Conservation (phyloP, 1,140 invertebrate species). For the Diabrotica virgifera region DNA sequence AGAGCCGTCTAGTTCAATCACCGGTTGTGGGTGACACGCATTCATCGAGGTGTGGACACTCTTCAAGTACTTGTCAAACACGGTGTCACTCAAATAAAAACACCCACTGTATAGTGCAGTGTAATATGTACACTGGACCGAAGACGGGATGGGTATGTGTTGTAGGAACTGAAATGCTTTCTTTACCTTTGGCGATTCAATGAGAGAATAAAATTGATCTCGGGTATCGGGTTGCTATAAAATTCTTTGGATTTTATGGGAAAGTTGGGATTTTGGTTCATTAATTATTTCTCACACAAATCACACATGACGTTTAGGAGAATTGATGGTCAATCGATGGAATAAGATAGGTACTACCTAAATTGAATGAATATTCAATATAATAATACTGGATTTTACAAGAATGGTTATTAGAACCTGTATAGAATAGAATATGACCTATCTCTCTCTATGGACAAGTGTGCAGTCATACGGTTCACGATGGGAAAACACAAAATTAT, state of each 20-base stretch:
- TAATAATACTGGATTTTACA: too few relatives aligned
- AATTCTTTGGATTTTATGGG: conserved; percentile 4
- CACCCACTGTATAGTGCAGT: conserved; percentile 12
- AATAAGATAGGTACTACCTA: too few relatives aligned
- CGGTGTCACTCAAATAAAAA: conserved; percentile 27
- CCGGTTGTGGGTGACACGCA: conserved; percentile 28
- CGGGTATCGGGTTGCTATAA: conserved; percentile 1
- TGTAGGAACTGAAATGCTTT: background rate
- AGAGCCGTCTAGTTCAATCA: conserved; percentile 35
- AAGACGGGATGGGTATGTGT: background rate
- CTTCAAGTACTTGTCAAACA: conserved; percentile 39
- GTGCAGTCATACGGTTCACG: too few relatives aligned
- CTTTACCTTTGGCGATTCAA: background rate
- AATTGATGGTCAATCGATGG: too few relatives aligned
- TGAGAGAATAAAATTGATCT: background rate
- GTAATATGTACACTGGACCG: conserved; percentile 1
- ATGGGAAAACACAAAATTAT: too few relatives aligned
- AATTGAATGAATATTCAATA: too few relatives aligned
- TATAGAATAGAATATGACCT: too few relatives aligned
- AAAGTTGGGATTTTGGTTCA: background rate
- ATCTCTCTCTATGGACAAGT: too few relatives aligned
- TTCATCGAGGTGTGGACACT: conserved; percentile 37
- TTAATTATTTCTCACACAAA: too few relatives aligned
- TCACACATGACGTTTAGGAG: too few relatives aligned
- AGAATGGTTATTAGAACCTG: too few relatives aligned